Base-by-base conservation (phyloP, 2,797 vertebrate species). In the Sebastes steindachneri region DNA sequence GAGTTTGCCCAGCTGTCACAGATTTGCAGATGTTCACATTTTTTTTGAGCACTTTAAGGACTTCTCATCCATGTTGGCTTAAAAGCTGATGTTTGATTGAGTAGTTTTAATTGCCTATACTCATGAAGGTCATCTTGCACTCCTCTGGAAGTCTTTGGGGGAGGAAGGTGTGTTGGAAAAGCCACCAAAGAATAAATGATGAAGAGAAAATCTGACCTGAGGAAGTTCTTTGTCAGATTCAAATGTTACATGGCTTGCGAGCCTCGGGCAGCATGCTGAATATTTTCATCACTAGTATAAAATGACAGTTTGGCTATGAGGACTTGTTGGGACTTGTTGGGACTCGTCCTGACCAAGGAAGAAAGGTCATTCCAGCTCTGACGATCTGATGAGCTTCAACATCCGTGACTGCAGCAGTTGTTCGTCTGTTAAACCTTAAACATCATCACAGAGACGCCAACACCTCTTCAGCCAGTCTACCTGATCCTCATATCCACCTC, bases 361-460 rank as follows among this genome's bases (percentile, higher is more conserved):
- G 8, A 67, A 64, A 85, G 69, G 45, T 84, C 68, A 41, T n/a
- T 9, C 15, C 5, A 21, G 23, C 12, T 37, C n/a, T 58, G 75
- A 28, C 7, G 5, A 9, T 71, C 57, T 14, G 72, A 71, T 41
- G 33, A 53, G 19, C 63, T 58, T 29, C 3, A 68, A 21, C 65
- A 79, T 89, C 87, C 23, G 7, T 69, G 28, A 84, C 68, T 67
- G 68, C 64, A 25, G 66, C 86, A 80, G 87, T 72, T 88, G 86
- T 84, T 72, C 58, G 1, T 73, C 72, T 88, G 35, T 87, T 85
- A 90, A 92, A 88, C 48, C 54, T 75, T 9, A 73, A 48, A 53
- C 54, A 73, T 87, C 80, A 77, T 68, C 82, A 51, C 17, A 23
- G 41, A 82, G 84, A 82, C 87, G 83, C 83, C 86, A 76, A 7